A percentile compares a stretch with the other conserved stretches of the same genome.
Evolutionary conservation across 1,140 invertebrate genomes (phyloP).

Genomic region (Homalodisca vitripennis): DNA sequence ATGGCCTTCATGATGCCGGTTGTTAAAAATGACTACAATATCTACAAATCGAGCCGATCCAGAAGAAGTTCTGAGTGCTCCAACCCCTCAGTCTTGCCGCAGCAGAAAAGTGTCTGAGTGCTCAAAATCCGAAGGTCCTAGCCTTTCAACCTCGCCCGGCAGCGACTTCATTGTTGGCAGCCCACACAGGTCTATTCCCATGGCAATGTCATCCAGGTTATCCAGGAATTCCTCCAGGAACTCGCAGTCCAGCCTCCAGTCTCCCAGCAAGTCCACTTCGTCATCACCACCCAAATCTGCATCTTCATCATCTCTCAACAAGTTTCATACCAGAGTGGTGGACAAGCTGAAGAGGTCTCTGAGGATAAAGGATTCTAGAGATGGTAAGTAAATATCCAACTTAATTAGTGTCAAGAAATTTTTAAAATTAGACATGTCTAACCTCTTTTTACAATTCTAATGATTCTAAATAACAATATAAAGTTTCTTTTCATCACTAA

Average conservation of each 20-base stretch:
- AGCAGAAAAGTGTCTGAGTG: slow-evolving; percentile 78
- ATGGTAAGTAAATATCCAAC: slow-evolving; percentile 29
- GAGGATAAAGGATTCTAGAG: slow-evolving; percentile 58
- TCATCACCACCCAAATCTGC: slow-evolving; percentile 60
- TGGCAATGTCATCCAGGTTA: slow-evolving; percentile 54
- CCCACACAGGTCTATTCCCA: slow-evolving; percentile 63
- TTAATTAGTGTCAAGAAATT: background rate
- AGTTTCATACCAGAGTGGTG: slow-evolving; percentile 80
- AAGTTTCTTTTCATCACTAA: background rate
- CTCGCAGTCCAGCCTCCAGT: slow-evolving; percentile 58
- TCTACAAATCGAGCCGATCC: slow-evolving; percentile 79
- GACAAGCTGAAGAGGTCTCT: slow-evolving; percentile 79
- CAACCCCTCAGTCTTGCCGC: slow-evolving; percentile 62
- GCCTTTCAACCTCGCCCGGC: slow-evolving; percentile 68
- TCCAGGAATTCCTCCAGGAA: slow-evolving; percentile 56
- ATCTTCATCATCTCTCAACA: slow-evolving; percentile 66
- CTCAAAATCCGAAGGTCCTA: slow-evolving; percentile 71
- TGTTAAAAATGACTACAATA: slow-evolving; percentile 89
- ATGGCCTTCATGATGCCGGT: slow-evolving; percentile 96
- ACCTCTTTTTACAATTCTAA: background rate
- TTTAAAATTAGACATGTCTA: slow-evolving; percentile 3
- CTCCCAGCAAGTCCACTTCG: slow-evolving; percentile 55
- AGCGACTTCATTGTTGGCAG: slow-evolving; percentile 59
- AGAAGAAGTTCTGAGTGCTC: slow-evolving; percentile 72
- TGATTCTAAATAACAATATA: background rate